phyloP scores from a whole-genome alignment of 2,888 invertebrate species.

The Leptarthrus brevirostris region DNA sequence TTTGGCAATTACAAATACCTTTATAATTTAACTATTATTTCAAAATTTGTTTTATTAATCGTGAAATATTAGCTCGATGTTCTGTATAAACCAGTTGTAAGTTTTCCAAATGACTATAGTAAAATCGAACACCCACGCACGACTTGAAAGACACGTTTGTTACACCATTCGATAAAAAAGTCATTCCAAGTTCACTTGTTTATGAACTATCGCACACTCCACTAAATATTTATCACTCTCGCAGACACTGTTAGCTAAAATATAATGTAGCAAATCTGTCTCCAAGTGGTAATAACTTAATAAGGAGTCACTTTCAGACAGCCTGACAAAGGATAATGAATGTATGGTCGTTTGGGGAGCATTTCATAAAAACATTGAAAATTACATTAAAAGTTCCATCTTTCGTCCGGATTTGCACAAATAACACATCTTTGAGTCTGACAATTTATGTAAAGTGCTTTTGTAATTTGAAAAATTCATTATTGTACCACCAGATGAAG shows the following conservation, averaged over 20 bases:
- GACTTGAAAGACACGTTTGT: background rate
- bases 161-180: background rate
- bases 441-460: constrained; percentile 8
- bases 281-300: constrained; percentile 24
- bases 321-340: constrained; percentile 38
- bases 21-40: too few species aligned
- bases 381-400: constrained; percentile 26
- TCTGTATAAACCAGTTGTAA: background rate
- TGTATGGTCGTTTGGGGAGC: constrained; percentile 25
- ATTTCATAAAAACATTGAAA: constrained; percentile 26
- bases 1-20: background rate
- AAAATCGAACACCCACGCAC: background rate
- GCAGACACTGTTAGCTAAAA: constrained; percentile 16
- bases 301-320: constrained; percentile 19
- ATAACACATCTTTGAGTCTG: constrained; percentile 14
- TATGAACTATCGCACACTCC: too few species aligned
- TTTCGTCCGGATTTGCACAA: background rate
- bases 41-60: background rate
- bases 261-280: constrained; percentile 7
- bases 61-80: constrained; percentile 8
- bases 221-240: constrained; percentile 25
- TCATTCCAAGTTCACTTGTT: background rate
- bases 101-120: background rate
- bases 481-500: background rate
- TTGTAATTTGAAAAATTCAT: background rate